Evolutionary conservation across 2,888 invertebrate species (phyloP), one percentile per base, ranked within the genome.

Genomic region (Macrophya annulata): DNA sequence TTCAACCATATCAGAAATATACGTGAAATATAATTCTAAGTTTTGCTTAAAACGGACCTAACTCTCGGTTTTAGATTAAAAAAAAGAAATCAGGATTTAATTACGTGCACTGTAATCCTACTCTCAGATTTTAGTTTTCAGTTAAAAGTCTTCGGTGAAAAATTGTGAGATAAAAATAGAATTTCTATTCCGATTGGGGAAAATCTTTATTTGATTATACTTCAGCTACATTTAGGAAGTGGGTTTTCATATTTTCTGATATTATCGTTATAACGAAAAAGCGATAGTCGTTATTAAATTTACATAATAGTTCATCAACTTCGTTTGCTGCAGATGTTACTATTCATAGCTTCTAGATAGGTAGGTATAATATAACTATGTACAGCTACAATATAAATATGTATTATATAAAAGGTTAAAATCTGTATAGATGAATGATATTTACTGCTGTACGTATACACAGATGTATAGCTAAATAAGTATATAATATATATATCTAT

Each of bases 271-370:
- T 71, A 40, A 71, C 17, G 40, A 10, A 62, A 62, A 62, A 25
- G 62, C 62, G 71, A 37, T 71, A 71, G 40, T 40, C n/a, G 31
- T 37, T 40, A 71, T 4, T 37, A 40, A 37, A 71, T 71, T 71
- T 71, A 17, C 71, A 71, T 71, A 71, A 71, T 40, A 71, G 37
- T 71, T 71, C 40, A 71, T 71, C 71, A 37, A 71, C 71, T 71
- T 71, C 37, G n/a, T 71, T 40, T 71, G 37, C n/a, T 40, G 8
- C 40, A 71, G 21, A 62, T 62, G 25, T 25, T 62, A 25, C 62
- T 62, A 25, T 62, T 62, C 62, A 62, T 62, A 62, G 21, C 9
- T 62, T 9, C 0, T 62, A 21, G 9, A 51, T 51, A 17, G 3
- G 4, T 4, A 48, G 43, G 51, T 55, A 55, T 17, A 55, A 4